A percentile compares a stretch with the other conserved stretches of the same genome.
Evolutionary conservation across 2,888 invertebrate species (phyloP).

Genomic region (Andricus curvator): DNA sequence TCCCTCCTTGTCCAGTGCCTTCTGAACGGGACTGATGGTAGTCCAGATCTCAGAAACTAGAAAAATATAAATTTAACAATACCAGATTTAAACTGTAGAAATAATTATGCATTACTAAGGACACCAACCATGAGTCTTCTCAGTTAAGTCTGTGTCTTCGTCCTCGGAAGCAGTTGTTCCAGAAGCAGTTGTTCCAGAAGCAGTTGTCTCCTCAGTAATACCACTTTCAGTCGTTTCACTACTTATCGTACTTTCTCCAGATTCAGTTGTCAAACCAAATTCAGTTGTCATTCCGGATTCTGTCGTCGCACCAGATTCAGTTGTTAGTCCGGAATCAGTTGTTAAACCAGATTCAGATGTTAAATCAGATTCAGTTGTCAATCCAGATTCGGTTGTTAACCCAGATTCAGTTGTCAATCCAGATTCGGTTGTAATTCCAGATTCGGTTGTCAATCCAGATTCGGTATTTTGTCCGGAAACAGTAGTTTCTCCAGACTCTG

Average conservation of each 20-base stretch:
- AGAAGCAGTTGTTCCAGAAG: slow-evolving; percentile 43
- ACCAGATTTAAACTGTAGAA: not conserved
- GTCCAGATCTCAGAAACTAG: slow-evolving; percentile 78
- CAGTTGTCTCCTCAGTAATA: slow-evolving; percentile 45
- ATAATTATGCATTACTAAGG: not conserved
- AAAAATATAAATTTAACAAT: not conserved
- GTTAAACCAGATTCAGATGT: slow-evolving; percentile 51
- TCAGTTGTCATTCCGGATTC: slow-evolving; percentile 44
- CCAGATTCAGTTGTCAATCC: slow-evolving; percentile 43
- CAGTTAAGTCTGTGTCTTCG: slow-evolving; percentile 64
- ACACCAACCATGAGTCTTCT: slow-evolving; percentile 63
- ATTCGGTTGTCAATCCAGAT: slow-evolving; percentile 24
- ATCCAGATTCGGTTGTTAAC: slow-evolving; percentile 50
- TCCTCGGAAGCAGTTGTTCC: slow-evolving; percentile 54
- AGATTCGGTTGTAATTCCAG: slow-evolving; percentile 44
- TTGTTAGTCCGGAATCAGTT: slow-evolving; percentile 54
- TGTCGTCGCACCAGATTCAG: slow-evolving; percentile 44
- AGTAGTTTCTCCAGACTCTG: slow-evolving; percentile 55
- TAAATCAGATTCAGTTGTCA: slow-evolving; percentile 59
- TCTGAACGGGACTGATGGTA: slow-evolving; percentile 80
- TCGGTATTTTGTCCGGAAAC: slow-evolving; percentile 53
- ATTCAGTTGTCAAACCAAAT: slow-evolving; percentile 50
- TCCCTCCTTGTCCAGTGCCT: slow-evolving; percentile 78
- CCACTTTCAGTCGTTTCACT: slow-evolving; percentile 44
- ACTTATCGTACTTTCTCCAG: slow-evolving; percentile 30